Conservation (phyloP, 2,888 invertebrate species). For the Machimus rusticus region DNA sequence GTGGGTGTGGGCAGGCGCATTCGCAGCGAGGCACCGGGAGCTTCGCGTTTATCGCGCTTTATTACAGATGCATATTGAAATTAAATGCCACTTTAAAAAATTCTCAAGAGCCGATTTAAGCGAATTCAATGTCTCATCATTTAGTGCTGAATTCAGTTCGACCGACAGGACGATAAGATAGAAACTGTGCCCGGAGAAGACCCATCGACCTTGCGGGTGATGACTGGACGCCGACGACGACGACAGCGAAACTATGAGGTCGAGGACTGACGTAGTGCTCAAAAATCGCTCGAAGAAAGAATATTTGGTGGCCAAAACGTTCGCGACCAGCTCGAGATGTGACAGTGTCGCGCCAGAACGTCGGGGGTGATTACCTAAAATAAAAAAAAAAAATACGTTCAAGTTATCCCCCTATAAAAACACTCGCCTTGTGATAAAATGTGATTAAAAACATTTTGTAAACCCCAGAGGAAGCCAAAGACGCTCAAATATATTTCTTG, state of each 20-base stretch:
- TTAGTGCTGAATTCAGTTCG: background rate
- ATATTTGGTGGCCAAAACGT: background rate
- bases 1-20: constrained; percentile 13
- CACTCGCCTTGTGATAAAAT: background rate
- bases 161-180: background rate
- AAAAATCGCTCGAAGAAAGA: background rate
- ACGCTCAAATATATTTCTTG: background rate
- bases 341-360: background rate
- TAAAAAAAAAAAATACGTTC: background rate
- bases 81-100: background rate
- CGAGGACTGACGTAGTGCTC: background rate
- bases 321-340: background rate
- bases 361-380: background rate
- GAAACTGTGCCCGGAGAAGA: background rate
- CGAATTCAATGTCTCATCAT: background rate
- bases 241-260: background rate
- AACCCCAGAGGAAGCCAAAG: background rate
- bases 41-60: background rate
- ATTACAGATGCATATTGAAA: background rate
- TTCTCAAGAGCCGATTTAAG: background rate
- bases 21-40: background rate
- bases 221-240: background rate
- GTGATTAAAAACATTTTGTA: background rate
- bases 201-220: background rate
- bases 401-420: background rate